These are phyloP conservation scores for Tipula unca DNA, from an alignment of 2,888 invertebrate genomes.

Conservation along the genomic window DNA sequence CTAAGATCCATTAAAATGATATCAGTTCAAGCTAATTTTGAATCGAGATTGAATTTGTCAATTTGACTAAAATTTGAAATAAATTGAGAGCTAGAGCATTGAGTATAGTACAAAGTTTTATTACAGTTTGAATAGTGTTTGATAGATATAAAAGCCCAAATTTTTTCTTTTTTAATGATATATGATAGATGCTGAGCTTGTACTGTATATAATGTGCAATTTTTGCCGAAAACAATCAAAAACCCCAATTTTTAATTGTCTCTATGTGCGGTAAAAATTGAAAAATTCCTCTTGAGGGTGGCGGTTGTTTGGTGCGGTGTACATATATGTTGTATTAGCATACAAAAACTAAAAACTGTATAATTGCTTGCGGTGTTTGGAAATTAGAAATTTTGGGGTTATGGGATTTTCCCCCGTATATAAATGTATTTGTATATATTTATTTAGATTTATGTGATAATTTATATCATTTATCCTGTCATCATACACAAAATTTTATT, in stretches of 20 bases:
- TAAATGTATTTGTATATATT: too few species aligned
- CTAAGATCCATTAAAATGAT: too few species aligned
- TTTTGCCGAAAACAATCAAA: neutral
- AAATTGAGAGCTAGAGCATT: too few species aligned
- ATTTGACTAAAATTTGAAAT: too few species aligned
- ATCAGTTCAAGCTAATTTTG: too few species aligned
- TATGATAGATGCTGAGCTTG: too few species aligned
- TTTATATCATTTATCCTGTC: slow-evolving; percentile 8
- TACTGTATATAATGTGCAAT: too few species aligned
- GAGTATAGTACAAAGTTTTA: too few species aligned
- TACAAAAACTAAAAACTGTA: neutral
- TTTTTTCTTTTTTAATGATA: too few species aligned
- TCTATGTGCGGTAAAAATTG: neutral
- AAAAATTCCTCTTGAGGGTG: neutral
- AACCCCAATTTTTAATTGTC: neutral
- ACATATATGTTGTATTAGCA: neutral
- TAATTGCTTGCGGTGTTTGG: neutral
- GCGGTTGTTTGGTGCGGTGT: neutral
- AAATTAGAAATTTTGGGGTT: neutral
- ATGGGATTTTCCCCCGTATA: neutral
- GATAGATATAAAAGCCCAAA: too few species aligned
- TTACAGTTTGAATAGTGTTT: too few species aligned
- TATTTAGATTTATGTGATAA: neutral
- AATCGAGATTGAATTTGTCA: too few species aligned
- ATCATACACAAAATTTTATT: neutral